phyloP scores from a whole-genome alignment of 2,113 vertebrate genomes.

The Muntiacus reevesi region DNA sequence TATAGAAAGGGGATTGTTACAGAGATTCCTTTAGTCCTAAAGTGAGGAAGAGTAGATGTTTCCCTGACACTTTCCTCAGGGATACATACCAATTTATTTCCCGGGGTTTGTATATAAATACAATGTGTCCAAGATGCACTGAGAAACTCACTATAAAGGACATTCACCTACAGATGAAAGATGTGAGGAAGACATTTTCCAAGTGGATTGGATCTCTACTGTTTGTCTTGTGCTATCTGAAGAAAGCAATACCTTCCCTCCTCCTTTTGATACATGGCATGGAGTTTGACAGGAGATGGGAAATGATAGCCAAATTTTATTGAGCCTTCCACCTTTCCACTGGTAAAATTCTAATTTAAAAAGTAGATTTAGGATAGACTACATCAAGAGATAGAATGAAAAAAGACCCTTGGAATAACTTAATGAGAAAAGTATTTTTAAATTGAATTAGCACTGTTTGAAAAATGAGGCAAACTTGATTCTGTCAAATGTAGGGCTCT shows the following conservation, averaged over 20 bases:
- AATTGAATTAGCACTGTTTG: conserved; percentile 59
- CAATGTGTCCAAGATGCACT: neutral
- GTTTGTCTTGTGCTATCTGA: neutral
- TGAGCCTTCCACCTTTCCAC: neutral
- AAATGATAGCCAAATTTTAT: neutral
- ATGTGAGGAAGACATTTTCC: neutral
- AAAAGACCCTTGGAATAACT: conserved; percentile 41
- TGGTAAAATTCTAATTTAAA: conserved; percentile 29
- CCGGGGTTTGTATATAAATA: neutral
- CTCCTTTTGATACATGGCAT: neutral
- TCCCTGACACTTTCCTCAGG: neutral
- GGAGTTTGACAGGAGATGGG: neutral
- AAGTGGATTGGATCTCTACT: neutral
- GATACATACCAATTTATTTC: neutral
- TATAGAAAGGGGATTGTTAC: neutral
- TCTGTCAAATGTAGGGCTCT: conserved; percentile 54
- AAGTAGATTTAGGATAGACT: neutral
- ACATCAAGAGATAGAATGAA: neutral
- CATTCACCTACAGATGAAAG: neutral
- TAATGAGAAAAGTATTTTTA: conserved; percentile 59
- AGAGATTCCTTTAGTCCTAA: neutral
- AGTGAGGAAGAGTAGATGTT: neutral
- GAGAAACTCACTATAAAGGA: neutral
- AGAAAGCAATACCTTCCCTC: neutral
- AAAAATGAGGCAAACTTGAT: conserved; percentile 58